Evolutionary conservation across 2,797 vertebrate genomes (phyloP), one percentile per base, ranked within the genome.

Genomic region (Thalassophryne amazonica): DNA sequence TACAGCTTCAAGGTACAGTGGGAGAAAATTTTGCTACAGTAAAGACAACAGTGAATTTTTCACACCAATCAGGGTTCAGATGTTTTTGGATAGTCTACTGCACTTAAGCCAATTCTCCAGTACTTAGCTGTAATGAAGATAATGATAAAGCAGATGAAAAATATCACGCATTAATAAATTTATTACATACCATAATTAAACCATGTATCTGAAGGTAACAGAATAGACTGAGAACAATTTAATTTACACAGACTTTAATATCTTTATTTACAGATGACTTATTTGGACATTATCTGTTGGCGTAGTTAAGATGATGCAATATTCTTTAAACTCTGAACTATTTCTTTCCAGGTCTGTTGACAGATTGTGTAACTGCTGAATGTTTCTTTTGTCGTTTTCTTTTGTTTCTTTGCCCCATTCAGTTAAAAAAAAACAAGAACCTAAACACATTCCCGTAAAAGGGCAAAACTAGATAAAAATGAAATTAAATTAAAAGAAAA

Each of bases 211-310:
- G 2, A 25, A 60, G 14, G 10, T 8, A 46, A 22, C 20, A 73
- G 10, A 73, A 42, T 58, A 7, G 34, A 71, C 34, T 55, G 14
- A 24, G n/a, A 1, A 13, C 29, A 16, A 88, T 75, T 79, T 84
- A 86, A 96, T 98, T 96, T 98, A 99, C 94, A 98, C 94, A 96
- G 93, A 97, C 86, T 95, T 98, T 94, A 95, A 94, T 95, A 94
- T 93, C 94, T 96, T 95, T 98, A 99, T 99, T 97, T 99, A 98
- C 95, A 98, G 91, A 95, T 95, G 92, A 90, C 81, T 81, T 74
- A 53, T 72, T 61, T 67, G 82, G 76, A 83, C 73, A 84, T 80
- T 81, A 78, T 88, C 88, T 67, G 63, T 81, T 83, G 83, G 69
- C 65, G 57, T 74, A 73, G 58, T 85, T 84, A 79, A 61, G 69